Evolutionary conservation across 2,797 vertebrate species (phyloP).

Genomic region (Mormyrus proboscirostris): DNA sequence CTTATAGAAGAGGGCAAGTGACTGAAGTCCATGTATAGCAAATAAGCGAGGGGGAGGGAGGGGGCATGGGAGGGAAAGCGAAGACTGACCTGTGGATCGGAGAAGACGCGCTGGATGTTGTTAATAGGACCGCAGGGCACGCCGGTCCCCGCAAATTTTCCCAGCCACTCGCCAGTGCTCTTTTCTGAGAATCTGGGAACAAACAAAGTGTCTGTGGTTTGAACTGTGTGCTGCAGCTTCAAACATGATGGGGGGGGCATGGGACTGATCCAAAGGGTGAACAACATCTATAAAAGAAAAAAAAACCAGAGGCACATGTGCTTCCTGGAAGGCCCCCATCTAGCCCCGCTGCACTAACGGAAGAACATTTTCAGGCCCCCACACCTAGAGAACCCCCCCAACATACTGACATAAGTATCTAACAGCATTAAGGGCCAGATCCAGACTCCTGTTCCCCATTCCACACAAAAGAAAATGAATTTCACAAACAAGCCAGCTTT

Average conservation of each 20-base stretch:
- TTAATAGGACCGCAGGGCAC: constrained; percentile 90
- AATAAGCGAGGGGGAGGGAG: neutral
- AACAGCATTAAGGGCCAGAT: neutral
- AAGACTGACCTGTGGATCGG: constrained; percentile 79
- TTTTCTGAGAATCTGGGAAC: constrained; percentile 73
- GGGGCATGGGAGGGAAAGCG: neutral
- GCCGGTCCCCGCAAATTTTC: constrained; percentile 76
- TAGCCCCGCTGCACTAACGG: neutral
- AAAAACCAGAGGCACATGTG: constrained; percentile 8
- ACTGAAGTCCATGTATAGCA: constrained; percentile 3
- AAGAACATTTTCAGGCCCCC: constrained; percentile 31
- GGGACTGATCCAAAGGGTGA: constrained; percentile 40
- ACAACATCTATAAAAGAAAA: constrained; percentile 29
- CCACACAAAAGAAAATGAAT: neutral
- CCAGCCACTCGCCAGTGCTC: constrained; percentile 73
- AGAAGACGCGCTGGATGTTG: constrained; percentile 81
- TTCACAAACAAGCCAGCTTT: neutral
- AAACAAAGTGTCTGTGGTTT: constrained; percentile 43
- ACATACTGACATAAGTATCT: neutral
- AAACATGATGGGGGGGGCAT: constrained; percentile 26
- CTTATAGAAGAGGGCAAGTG: constrained; percentile 6
- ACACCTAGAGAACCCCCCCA: neutral
- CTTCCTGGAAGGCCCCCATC: constrained; percentile 9
- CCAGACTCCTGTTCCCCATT: neutral
- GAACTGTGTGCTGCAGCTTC: constrained; percentile 29